These are phyloP conservation scores for Monarcha castaneiventris DNA, from an alignment of 2,113 vertebrate species.

Conservation along the genomic window DNA sequence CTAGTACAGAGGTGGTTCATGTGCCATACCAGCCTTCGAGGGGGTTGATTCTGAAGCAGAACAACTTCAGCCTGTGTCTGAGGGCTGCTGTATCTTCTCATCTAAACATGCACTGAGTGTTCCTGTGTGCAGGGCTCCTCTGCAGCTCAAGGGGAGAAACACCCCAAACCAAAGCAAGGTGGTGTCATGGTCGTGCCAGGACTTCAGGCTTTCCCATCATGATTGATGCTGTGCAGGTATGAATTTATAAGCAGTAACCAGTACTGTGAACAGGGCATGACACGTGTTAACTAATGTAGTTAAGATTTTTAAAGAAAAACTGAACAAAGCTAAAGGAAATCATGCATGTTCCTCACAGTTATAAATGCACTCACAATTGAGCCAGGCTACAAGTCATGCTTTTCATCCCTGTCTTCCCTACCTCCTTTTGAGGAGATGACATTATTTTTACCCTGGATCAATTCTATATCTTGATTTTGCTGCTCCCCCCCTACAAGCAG, in stretches of 20 bases:
- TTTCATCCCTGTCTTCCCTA: not conserved
- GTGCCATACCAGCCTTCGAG: not conserved
- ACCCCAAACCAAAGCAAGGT: not conserved
- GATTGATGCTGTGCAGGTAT: not conserved
- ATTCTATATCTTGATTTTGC: not conserved
- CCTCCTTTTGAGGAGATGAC: not conserved
- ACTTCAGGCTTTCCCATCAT: not conserved
- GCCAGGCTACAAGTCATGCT: not conserved
- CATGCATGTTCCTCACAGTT: not conserved
- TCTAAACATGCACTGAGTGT: accelerated
- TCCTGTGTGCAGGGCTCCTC: not conserved
- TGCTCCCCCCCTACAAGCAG: not conserved
- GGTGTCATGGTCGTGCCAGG: accelerated
- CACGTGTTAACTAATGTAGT: not conserved
- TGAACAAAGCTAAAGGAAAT: not conserved
- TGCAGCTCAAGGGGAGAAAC: not conserved
- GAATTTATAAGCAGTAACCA: not conserved
- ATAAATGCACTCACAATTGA: not conserved
- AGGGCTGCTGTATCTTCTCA: not conserved
- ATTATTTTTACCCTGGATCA: not conserved
- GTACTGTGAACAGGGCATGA: not conserved
- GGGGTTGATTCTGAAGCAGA: not conserved
- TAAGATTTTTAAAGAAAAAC: not conserved
- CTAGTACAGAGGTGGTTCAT: accelerated
- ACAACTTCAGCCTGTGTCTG: not conserved